Conservation (phyloP, 1,140 invertebrate species). For the Drosophila funebris region DNA sequence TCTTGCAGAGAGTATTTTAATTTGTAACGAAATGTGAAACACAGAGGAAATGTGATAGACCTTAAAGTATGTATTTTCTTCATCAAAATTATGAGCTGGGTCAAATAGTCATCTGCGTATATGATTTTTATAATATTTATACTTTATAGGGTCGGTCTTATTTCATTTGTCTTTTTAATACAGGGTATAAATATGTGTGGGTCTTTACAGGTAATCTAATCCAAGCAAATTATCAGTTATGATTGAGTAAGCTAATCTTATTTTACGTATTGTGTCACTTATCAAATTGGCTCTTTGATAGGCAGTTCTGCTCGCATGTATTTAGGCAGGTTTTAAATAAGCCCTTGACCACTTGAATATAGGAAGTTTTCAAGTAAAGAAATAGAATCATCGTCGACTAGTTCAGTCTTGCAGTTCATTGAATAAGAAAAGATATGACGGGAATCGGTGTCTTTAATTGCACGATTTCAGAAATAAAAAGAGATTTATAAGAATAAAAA, state of each 20-base stretch:
- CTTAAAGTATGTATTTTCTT: no score
- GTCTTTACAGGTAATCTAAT: conserved; percentile 7
- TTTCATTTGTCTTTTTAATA: background rate
- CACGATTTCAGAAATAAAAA: background rate
- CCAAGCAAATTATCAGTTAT: conserved; percentile 8
- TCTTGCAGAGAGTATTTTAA: no score
- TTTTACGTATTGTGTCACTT: background rate
- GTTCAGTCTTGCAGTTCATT: background rate
- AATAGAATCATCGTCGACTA: background rate
- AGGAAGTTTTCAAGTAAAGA: background rate
- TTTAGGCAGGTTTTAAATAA: background rate
- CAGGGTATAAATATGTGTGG: background rate
- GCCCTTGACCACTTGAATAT: background rate
- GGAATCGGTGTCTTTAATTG: background rate
- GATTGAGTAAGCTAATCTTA: conserved; percentile 14
- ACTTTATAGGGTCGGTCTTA: no score
- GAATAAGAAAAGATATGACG: background rate
- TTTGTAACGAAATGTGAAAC: no score
- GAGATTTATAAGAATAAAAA: background rate
- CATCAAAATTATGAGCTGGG: no score
- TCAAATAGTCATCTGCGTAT: no score
- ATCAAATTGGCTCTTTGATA: background rate
- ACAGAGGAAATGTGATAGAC: no score
- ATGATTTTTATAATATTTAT: no score
- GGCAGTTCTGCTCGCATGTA: background rate